Percentiles rank a stretch among this genome's conserved stretches.
phyloP scores from a whole-genome alignment of 2,797 vertebrate species.

The Sebastes ruberrimus region DNA sequence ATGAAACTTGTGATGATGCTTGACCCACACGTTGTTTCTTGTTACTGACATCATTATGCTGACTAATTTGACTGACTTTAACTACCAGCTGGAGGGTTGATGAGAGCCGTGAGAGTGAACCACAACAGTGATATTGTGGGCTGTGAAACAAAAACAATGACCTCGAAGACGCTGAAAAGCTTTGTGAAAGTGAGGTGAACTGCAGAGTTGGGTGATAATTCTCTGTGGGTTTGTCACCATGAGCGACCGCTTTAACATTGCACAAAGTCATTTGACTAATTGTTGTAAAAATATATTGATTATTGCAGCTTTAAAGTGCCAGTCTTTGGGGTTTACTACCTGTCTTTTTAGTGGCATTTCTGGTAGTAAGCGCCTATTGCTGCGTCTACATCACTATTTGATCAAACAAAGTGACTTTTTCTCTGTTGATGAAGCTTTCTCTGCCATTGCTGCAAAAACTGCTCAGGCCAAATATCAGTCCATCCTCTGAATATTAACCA shows the following conservation, averaged over 20 bases:
- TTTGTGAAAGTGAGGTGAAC: neutral
- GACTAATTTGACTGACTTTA: too few relatives aligned
- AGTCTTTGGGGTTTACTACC: neutral
- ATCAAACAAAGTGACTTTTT: neutral
- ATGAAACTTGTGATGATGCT: too few relatives aligned
- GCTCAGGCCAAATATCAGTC: neutral
- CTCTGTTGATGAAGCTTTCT: neutral
- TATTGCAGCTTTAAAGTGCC: neutral
- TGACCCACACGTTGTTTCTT: too few relatives aligned
- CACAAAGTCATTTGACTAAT: neutral
- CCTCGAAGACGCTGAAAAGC: neutral
- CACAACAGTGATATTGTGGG: neutral
- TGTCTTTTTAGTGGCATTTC: neutral
- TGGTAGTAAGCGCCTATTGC: too few relatives aligned
- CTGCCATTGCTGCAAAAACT: neutral
- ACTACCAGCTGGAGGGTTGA: neutral
- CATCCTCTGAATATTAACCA: neutral
- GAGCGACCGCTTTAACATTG: neutral
- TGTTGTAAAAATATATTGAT: neutral
- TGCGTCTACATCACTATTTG: neutral
- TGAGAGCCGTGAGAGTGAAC: too few relatives aligned
- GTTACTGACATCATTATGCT: too few relatives aligned
- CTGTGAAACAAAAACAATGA: neutral
- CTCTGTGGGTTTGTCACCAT: neutral
- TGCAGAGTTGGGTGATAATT: neutral